Conservation (phyloP, 1,140 invertebrate species). For the Lordiphosa mommai region DNA sequence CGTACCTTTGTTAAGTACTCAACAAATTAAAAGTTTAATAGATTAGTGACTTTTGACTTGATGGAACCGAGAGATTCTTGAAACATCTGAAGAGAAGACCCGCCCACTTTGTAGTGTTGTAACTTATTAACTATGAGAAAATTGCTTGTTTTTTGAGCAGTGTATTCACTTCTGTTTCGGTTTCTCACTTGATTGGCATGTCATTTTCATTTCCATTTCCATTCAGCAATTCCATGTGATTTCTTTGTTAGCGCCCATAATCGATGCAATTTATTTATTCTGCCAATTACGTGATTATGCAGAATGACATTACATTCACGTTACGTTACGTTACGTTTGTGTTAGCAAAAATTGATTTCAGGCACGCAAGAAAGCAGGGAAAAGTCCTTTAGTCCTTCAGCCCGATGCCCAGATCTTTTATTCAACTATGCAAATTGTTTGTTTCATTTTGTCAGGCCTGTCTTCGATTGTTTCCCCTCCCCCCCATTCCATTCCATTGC, state of each 20-base stretch:
- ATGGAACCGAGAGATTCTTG: no score
- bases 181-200: conserved; percentile 24
- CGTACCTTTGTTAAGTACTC: no score
- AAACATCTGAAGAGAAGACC: no score
- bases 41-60: no score
- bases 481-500: background rate
- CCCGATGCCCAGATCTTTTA: background rate
- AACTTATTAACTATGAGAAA: no score
- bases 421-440: conserved; percentile 11
- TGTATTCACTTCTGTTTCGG: background rate
- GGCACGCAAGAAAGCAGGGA: background rate
- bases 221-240: background rate
- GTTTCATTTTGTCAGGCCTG: background rate
- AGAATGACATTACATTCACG: conserved; percentile 17
- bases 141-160: no score
- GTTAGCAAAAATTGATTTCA: conserved; percentile 16
- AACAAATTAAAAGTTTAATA: no score
- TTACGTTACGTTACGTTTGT: conserved; percentile 13
- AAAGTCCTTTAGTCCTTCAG: background rate
- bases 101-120: no score
- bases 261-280: conserved; percentile 3
- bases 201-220: background rate
- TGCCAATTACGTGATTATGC: conserved; percentile 35
- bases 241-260: conserved; percentile 1
- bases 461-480: no score